Base-by-base conservation (phyloP, 2,113 vertebrate species). In the Melanostigma gelatinosum region DNA sequence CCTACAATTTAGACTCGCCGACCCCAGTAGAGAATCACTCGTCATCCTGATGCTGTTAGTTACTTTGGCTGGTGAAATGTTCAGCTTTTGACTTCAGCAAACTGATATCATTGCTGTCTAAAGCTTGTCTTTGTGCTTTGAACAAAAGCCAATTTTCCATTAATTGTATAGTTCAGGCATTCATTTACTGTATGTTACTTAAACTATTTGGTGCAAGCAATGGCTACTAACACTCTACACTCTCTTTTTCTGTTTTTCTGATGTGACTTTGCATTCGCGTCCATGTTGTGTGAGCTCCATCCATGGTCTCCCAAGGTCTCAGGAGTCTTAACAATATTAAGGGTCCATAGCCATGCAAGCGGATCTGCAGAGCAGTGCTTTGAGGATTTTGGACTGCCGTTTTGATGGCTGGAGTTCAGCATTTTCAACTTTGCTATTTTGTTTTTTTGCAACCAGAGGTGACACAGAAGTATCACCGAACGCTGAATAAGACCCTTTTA, bases 11-110 rank as follows among this genome's bases (percentile, higher is more conserved):
- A 73, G 46, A 44, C 73, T 72, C 79, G 10, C 87, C 73, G 79
- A 76, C 79, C 63, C 50, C 8, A n/a, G 50, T 75, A 75, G n/a
- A 65, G 73, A 77, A 64, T 85, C 77, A 88, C 82, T 87, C 84
- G 69, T 78, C 70, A 85, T 76, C 70, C 61, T 29, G 57, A 50
- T 32, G 46, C 54, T 36, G 62, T 55, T 66, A 34, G 50, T 40
- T 60, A 16, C 36, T 72, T 66, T 61, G 40, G 36, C 57, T 71
- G 52, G 40, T 67, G 46, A 44, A 50, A 64, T 42, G 24, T 67
- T 22, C 8, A 61, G 62, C n/a, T 36, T 42, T 54, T 34, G 29
- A 60, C 32, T 65, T 38, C 1, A 52, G 46, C 42, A 32, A 5
- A 29, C 36, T 72, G 54, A 64, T 71, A 67, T 65, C 57, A 66